These are phyloP conservation scores for Syrrhaptes paradoxus DNA, from an alignment of 2,113 vertebrate species.

Conservation along the genomic window DNA sequence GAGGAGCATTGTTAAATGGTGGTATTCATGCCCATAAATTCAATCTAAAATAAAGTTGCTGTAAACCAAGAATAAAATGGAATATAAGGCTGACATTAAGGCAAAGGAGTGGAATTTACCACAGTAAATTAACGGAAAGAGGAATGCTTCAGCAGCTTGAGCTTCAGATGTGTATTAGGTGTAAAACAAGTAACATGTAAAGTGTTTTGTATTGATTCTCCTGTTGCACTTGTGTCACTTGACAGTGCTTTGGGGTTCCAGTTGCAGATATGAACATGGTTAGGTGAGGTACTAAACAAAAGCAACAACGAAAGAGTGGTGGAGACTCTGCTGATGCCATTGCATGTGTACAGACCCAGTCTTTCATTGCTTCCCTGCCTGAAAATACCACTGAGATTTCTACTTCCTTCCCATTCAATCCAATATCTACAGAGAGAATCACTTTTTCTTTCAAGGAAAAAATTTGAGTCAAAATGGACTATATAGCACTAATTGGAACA, in stretches of 20 bases:
- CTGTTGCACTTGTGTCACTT: background rate
- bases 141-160: background rate
- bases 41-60: background rate
- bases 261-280: background rate
- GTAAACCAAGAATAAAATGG: background rate
- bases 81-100: background rate
- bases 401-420: background rate
- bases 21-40: background rate
- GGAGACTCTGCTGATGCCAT: background rate
- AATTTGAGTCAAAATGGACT: background rate
- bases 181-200: background rate
- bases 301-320: background rate
- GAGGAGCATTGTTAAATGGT: background rate
- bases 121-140: background rate
- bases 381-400: background rate
- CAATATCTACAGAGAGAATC: background rate
- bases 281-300: background rate
- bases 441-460: background rate
- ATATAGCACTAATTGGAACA: background rate
- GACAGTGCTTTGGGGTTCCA: background rate
- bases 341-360: background rate
- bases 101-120: background rate
- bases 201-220: background rate
- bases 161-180: background rate
- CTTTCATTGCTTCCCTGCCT: background rate